Conservation (phyloP, 2,113 vertebrate genomes). For the Anarrhichthys ocellatus region DNA sequence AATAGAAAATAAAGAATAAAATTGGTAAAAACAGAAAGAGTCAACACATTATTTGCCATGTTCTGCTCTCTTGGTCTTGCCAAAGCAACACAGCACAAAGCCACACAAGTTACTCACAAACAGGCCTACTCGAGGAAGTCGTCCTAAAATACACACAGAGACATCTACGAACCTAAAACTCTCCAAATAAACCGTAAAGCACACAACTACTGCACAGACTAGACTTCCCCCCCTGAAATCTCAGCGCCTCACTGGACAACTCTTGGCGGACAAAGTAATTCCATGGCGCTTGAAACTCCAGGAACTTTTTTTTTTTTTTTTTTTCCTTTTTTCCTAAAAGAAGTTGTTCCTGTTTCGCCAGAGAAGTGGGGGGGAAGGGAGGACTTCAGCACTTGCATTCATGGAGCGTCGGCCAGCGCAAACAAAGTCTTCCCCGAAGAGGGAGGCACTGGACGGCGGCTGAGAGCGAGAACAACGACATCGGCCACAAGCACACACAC, state of each 20-base stretch:
- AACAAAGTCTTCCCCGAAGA: conserved; percentile 85
- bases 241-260: conserved; percentile 81
- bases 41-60: conserved; percentile 36
- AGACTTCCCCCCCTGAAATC: conserved; percentile 76
- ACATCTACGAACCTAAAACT: conserved; percentile 57
- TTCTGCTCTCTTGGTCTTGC: conserved; percentile 32
- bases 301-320: conserved; percentile 82
- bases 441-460: conserved; percentile 80
- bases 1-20: not conserved
- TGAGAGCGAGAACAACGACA: conserved; percentile 76
- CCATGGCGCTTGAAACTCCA: conserved; percentile 86
- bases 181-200: conserved; percentile 64
- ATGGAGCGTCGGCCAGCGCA: conserved; percentile 84
- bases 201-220: conserved; percentile 49
- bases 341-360: conserved; percentile 89
- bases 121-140: conserved; percentile 64
- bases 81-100: conserved; percentile 67
- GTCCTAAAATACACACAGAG: conserved; percentile 52
- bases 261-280: conserved; percentile 81
- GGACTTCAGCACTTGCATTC: conserved; percentile 83
- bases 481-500: conserved; percentile 58
- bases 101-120: conserved; percentile 65
- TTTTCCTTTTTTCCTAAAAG: conserved; percentile 82
- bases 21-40: conserved; percentile 9
- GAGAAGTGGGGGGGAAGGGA: conserved; percentile 85